phyloP scores from a whole-genome alignment of 1,140 invertebrate species.

The Zeugodacus cucurbitae region DNA sequence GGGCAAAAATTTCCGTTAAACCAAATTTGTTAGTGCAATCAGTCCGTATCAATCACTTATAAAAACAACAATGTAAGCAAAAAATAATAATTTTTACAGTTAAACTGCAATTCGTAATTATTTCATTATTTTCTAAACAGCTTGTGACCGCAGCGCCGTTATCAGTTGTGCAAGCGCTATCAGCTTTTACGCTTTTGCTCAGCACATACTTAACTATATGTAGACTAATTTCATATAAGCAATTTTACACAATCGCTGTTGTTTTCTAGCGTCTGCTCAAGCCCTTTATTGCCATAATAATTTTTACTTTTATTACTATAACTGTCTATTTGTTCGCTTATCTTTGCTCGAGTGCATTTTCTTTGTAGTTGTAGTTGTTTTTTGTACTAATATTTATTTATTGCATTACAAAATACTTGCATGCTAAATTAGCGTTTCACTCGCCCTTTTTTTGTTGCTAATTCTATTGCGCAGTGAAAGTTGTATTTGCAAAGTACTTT shows the following conservation, averaged over 20 bases:
- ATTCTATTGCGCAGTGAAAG: conserved; percentile 64
- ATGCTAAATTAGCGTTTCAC: background rate
- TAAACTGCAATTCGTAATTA: background rate
- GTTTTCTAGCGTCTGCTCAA: background rate
- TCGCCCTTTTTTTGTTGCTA: background rate
- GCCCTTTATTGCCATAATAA: background rate
- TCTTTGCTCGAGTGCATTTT: background rate
- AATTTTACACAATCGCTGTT: background rate
- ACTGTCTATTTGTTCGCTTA: background rate
- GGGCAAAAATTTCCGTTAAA: no score
- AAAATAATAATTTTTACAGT: background rate
- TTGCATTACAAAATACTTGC: background rate
- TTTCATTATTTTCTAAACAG: background rate
- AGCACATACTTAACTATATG: background rate
- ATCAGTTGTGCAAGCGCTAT: background rate
- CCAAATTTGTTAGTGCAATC: no score
- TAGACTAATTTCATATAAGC: background rate
- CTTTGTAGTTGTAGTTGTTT: background rate
- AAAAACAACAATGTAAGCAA: background rate
- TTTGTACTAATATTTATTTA: background rate
- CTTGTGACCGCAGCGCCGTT: background rate
- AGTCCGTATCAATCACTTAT: no score
- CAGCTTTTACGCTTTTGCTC: background rate
- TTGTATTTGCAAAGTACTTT: conserved; percentile 39
- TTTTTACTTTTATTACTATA: background rate